Evolutionary conservation across 2,888 invertebrate species (phyloP).

Genomic region (Ctena decussata): DNA sequence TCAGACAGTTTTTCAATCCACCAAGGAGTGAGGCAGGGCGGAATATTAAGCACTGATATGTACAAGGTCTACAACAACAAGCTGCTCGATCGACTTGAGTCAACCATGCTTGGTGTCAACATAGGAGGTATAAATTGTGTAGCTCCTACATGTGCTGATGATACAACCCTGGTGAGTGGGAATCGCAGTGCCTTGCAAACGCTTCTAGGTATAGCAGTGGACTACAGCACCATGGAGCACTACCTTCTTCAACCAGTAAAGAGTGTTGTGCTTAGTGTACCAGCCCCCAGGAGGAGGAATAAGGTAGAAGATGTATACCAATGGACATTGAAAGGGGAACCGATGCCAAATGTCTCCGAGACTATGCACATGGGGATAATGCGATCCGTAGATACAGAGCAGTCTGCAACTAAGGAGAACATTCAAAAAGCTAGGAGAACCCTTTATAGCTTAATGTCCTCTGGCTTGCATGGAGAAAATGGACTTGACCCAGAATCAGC

Average conservation of each 20-base stretch:
- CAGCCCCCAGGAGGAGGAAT: background rate
- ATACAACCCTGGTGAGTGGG: background rate
- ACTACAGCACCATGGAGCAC: background rate
- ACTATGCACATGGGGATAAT: slow-evolving; percentile 3
- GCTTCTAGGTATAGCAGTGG: background rate
- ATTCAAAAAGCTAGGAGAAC: slow-evolving; percentile 4
- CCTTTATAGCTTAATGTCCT: background rate
- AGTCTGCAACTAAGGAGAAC: background rate
- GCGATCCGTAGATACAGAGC: background rate
- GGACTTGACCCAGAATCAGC: background rate
- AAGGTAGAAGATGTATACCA: background rate
- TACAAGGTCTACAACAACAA: slow-evolving; percentile 28
- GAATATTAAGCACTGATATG: slow-evolving; percentile 18
- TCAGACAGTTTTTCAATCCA: background rate
- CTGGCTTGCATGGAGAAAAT: slow-evolving; percentile 8
- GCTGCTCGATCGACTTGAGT: background rate
- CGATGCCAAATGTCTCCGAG: background rate
- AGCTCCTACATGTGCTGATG: background rate
- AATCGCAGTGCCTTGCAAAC: background rate
- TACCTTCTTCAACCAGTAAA: background rate
- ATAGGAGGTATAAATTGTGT: background rate
- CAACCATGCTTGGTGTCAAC: background rate
- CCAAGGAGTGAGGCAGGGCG: slow-evolving; percentile 27
- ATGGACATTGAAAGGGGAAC: background rate
- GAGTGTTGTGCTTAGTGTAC: background rate